Conservation (phyloP, 2,888 invertebrate genomes). For the Epirrita christyi region DNA sequence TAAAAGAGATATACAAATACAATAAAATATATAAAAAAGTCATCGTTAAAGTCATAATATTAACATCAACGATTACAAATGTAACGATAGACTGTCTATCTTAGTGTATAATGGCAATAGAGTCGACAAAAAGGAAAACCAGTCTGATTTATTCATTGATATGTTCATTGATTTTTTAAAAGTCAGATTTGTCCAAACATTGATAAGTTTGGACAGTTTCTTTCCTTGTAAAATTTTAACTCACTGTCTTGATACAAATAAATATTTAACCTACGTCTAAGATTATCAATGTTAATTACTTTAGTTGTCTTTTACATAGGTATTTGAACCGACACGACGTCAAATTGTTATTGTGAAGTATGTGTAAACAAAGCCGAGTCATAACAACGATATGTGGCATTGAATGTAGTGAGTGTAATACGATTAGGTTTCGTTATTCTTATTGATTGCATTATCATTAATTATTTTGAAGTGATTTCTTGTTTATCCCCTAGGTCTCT, state of each 20-base stretch:
- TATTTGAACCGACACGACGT: conserved; percentile 31
- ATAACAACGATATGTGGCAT: conserved; percentile 41
- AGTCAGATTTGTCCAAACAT: conserved; percentile 38
- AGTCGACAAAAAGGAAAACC: conserved; percentile 21
- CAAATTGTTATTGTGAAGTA: conserved; percentile 67
- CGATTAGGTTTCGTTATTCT: conserved; percentile 10
- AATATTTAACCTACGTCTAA: not conserved
- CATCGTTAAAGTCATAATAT: not conserved
- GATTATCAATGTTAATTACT: not conserved
- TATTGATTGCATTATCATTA: not conserved
- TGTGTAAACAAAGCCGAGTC: conserved; percentile 67
- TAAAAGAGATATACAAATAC: conserved; percentile 10
- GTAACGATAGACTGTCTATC: conserved; percentile 4
- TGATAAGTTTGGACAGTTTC: conserved; percentile 18
- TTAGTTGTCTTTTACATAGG: conserved; percentile 12
- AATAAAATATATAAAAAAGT: conserved; percentile 13
- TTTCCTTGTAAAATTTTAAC: conserved; percentile 47
- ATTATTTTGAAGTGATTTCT: not conserved
- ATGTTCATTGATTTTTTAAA: conserved; percentile 48
- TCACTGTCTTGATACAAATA: not conserved
- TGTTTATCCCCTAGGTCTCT: too few species aligned
- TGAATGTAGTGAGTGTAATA: conserved; percentile 20
- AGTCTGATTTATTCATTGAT: conserved; percentile 35
- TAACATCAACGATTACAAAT: conserved; percentile 19
- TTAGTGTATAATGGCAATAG: conserved; percentile 6